Evolutionary conservation across 2,888 invertebrate genomes (phyloP).

Genomic region (Chaetoderma sp.): DNA sequence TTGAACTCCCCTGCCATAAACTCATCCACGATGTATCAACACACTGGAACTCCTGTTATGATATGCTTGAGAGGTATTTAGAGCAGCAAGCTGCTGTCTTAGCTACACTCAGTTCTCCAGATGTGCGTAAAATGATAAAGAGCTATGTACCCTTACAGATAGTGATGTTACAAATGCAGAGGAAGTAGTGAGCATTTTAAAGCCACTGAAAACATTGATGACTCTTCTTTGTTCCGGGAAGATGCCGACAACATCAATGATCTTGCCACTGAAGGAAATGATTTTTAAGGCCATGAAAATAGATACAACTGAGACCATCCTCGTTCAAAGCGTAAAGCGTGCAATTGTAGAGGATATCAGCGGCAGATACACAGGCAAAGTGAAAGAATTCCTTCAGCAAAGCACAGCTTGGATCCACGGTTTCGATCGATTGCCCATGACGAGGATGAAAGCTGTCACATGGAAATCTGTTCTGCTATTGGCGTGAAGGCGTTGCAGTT

Average conservation of each 20-base stretch:
- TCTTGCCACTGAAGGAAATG: slow-evolving; percentile 12
- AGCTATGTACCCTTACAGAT: slow-evolving; percentile 17
- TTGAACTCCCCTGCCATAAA: slow-evolving; percentile 26
- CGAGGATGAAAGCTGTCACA: neutral
- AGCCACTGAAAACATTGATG: slow-evolving; percentile 22
- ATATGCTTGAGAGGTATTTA: slow-evolving; percentile 27
- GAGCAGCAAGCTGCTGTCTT: slow-evolving; percentile 29
- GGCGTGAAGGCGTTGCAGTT: too few species aligned
- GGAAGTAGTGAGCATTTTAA: slow-evolving; percentile 12
- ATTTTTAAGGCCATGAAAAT: slow-evolving; percentile 1
- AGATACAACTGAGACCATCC: slow-evolving; percentile 6
- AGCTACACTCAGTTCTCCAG: slow-evolving; percentile 15
- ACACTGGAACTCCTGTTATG: slow-evolving; percentile 25
- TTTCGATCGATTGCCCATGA: slow-evolving; percentile 1
- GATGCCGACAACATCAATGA: slow-evolving; percentile 16
- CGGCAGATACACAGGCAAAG: neutral
- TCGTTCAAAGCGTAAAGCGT: neutral
- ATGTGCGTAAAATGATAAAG: slow-evolving; percentile 14
- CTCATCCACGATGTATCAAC: slow-evolving; percentile 27
- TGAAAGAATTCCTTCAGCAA: neutral
- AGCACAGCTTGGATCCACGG: neutral
- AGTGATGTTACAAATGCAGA: slow-evolving; percentile 19
- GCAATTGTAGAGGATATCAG: neutral
- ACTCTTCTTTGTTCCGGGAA: slow-evolving; percentile 21
- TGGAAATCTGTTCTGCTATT: too few species aligned